Evolutionary conservation across 2,888 invertebrate genomes (phyloP).

Genomic region (Rotaria macrura): DNA sequence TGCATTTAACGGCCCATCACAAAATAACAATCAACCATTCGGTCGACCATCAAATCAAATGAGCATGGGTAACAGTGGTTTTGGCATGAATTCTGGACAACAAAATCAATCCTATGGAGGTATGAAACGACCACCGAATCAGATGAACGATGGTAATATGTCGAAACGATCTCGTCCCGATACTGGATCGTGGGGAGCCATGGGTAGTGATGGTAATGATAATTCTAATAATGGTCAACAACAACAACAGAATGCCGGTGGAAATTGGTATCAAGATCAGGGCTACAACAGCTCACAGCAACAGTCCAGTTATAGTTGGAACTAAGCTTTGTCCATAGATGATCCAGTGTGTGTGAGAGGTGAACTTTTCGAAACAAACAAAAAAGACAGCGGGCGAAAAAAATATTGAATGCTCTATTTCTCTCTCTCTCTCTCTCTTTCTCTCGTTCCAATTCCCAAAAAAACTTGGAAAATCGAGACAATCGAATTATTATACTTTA

Average conservation of each 20-base stretch:
- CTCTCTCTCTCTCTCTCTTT: background rate
- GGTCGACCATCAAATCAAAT: background rate
- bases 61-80: background rate
- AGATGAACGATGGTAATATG: conserved; percentile 8
- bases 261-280: conserved; percentile 10
- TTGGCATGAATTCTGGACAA: background rate
- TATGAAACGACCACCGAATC: conserved; percentile 13
- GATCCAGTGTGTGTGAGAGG: conserved; percentile 10
- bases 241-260: conserved; percentile 2
- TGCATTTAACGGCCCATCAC: background rate
- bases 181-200: background rate
- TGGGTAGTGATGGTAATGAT: background rate
- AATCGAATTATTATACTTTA: background rate
- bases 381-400: background rate
- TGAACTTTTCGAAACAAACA: conserved; percentile 14
- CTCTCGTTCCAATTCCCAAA: background rate
- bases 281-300: conserved; percentile 8
- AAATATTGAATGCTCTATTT: background rate
- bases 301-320: background rate
- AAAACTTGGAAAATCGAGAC: background rate
- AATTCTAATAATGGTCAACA: background rate
- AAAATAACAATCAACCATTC: background rate
- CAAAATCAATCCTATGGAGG: conserved; percentile 12
- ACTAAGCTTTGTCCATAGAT: background rate
- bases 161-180: background rate